Evolutionary conservation across 1,140 invertebrate genomes (phyloP).

Genomic region (Drosophila takahashii): DNA sequence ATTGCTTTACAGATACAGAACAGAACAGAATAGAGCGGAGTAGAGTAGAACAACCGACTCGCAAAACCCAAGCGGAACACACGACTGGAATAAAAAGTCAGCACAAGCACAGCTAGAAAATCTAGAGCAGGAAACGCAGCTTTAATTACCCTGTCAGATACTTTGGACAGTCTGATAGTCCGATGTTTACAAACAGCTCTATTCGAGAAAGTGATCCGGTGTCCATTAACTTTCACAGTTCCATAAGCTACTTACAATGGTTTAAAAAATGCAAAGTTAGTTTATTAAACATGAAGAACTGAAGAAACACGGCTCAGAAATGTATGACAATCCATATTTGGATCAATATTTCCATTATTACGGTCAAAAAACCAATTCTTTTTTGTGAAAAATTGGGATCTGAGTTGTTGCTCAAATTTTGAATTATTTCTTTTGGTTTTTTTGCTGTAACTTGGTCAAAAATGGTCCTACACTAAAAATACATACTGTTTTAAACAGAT

Average conservation of each 20-base stretch:
- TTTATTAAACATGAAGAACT: no score
- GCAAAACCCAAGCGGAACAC: constrained; percentile 18
- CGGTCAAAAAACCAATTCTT: no score
- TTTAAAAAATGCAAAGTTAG: not conserved
- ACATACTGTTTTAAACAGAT: no score
- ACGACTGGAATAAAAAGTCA: constrained; percentile 15
- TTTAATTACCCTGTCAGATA: constrained; percentile 11
- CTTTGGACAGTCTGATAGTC: not conserved
- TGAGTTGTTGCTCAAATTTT: no score
- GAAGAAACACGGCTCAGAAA: no score
- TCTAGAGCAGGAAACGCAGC: not conserved
- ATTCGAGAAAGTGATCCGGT: constrained; percentile 5
- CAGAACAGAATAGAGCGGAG: constrained; percentile 11
- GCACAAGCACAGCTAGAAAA: constrained; percentile 1
- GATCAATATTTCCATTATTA: no score
- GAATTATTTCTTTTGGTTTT: no score
- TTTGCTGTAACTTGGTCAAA: no score
- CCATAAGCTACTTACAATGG: no score
- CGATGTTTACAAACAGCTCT: constrained; percentile 4
- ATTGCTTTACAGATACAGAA: constrained; percentile 80
- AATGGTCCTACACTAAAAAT: no score
- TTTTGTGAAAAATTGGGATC: no score
- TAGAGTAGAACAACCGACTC: constrained; percentile 44
- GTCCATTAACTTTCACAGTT: not conserved
- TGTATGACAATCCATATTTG: no score